Evolutionary conservation across 2,113 vertebrate species (phyloP), one percentile per base, ranked within the genome.

Genomic region (Sebastes fasciatus): DNA sequence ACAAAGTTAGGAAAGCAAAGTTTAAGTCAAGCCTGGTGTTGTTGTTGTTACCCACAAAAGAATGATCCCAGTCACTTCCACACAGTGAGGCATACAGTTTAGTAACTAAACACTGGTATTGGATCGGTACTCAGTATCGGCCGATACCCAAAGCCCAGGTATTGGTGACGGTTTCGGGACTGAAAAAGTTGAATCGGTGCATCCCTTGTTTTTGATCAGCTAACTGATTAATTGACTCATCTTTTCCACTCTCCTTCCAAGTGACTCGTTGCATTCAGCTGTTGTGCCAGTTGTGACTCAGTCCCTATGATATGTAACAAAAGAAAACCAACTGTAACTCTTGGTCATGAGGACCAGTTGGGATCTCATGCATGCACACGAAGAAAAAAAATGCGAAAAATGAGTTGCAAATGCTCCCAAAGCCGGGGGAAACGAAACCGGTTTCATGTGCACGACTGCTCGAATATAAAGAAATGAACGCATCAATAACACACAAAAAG

Each of bases 401-500:
- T 85, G 5, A 58, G 52, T 74, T 84, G 73, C 79, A 79, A 89
- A 88, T 81, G 78, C 73, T 64, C 40, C 66, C n/a, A 43, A 64
- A 17, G 45, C 52, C 4, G 65, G 23, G 60, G 70, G 58, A 61
- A 76, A 64, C 10, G 48, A 46, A 75, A 66, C 79, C 51, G 46
- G 42, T 82, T 85, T 83, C 48, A 54, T 80, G 71, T 64, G 55
- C 62, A 67, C 77, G 67, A 19, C 73, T 85, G 89, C 75, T 61
- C 66, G 62, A 77, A 90, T 76, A 90, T 87, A 86, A 86, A 86
- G 85, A 83, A 87, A 83, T 72, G 73, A 88, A 88, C 51, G 74
- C 86, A 91, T 89, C 88, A 84, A 82, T 88, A 84, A 81, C 83
- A 79, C 86, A 89, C 65, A 88, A 88, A 91, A 79, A 71, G 64